Base-by-base conservation (phyloP, 2,797 vertebrate species). In the Anabas testudineus region DNA sequence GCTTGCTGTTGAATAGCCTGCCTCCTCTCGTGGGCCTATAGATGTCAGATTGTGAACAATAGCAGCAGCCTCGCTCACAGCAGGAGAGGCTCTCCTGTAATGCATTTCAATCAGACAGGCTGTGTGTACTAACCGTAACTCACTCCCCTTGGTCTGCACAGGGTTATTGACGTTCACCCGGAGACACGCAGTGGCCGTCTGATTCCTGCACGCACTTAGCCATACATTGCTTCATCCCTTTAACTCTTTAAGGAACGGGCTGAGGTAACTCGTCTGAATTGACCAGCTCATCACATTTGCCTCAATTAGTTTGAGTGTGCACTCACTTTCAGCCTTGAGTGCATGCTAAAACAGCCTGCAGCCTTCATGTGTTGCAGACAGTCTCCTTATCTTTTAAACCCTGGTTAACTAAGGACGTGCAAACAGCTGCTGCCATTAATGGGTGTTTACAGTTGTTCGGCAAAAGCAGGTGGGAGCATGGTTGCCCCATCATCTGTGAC, bases 61-160 rank as follows among this genome's bases (percentile, higher is more conserved):
- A 83, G 87, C 80, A 65, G 69, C 74, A 84, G 75, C 81, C 86
- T 83, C 54, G 55, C 81, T 85, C 86, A 74, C 84, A 84, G 84
- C 67, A 82, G 86, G 88, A 90, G 67, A 79, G 79, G 67, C 71
- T 53, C 81, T 84, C 74, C 85, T 88, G 80, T 90, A 88, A 92
- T 89, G 90, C 90, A 87, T 90, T 93, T 90, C 85, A 90, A 88
- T 92, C 84, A 86, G 80, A 83, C 77, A 51, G 75, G 71, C 78
- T 76, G 77, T 53, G 68, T 46, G 46, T 80, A 76, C 88, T 86
- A 86, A 85, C 83, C 70, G 75, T 92, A 93, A 90, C 86, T 91
- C 87, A 88, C 77, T 83, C 71, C 81, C 72, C 81, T 80, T 13
- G 26, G 63, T 76, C 84, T 37, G 64, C 46, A 57, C 78, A 26